Evolutionary conservation across 2,888 invertebrate species (phyloP).

Genomic region (Volucella zonaria): DNA sequence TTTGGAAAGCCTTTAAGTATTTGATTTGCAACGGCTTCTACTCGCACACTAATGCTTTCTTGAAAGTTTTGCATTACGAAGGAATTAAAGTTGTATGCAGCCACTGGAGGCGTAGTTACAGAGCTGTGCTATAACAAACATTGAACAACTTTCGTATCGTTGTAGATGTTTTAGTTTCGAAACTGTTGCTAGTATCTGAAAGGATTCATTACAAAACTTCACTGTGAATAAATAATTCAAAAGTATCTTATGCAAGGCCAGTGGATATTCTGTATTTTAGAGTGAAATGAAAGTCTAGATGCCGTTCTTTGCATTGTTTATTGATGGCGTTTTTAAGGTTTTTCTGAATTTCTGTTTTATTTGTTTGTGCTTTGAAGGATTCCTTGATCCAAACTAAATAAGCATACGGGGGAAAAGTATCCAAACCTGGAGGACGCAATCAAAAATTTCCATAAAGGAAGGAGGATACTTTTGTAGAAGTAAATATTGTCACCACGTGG

Average conservation of each 20-base stretch:
- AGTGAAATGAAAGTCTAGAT: no score
- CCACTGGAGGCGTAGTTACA: not conserved
- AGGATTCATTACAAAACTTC: conserved; percentile 5
- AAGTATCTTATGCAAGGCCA: not conserved
- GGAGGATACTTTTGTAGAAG: no score
- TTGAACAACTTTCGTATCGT: not conserved
- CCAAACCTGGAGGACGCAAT: no score
- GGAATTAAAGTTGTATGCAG: conserved; percentile 23
- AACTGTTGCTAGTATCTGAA: not conserved
- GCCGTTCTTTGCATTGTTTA: no score
- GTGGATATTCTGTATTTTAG: no score
- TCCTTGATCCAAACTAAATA: no score
- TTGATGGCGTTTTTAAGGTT: no score
- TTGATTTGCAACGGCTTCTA: not conserved
- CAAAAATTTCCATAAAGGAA: no score
- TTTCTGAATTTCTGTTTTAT: no score
- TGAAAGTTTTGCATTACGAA: conserved; percentile 4
- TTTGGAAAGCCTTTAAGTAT: not conserved
- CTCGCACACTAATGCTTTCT: not conserved
- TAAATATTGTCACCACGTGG: no score
- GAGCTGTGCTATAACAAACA: not conserved
- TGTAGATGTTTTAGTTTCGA: conserved; percentile 1
- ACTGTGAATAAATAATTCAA: not conserved
- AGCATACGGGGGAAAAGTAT: no score
- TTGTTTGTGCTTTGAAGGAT: no score